A percentile compares a stretch with the other conserved stretches of the same genome.
phyloP scores from a whole-genome alignment of 2,797 vertebrate species.

The Thalassophryne amazonica region DNA sequence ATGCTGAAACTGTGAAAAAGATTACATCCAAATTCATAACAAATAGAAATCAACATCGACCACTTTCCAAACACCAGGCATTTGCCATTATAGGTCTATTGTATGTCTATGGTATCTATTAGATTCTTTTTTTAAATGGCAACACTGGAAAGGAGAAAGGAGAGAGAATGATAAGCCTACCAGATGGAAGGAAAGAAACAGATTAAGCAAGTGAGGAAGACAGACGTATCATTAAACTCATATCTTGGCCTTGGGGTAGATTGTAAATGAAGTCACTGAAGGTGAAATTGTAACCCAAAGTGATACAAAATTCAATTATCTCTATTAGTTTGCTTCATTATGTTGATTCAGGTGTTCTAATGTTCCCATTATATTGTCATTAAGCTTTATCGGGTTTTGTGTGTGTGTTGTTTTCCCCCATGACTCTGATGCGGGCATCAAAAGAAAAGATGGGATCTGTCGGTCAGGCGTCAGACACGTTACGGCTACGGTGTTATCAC shows the following conservation, averaged over 20 bases:
- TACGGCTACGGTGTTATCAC: not conserved
- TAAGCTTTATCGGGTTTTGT: not conserved
- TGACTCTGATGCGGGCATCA: not conserved
- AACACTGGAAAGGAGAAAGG: not conserved
- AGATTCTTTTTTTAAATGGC: no score
- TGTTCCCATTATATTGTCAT: slow-evolving; percentile 17
- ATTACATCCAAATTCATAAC: not conserved
- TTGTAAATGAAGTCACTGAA: slow-evolving; percentile 36
- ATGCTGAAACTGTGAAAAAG: not conserved
- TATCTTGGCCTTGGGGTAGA: slow-evolving; percentile 20
- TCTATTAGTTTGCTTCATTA: slow-evolving; percentile 54
- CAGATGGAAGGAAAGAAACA: slow-evolving; percentile 4
- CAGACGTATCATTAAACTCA: slow-evolving; percentile 43
- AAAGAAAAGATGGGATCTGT: not conserved
- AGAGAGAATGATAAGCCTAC: not conserved
- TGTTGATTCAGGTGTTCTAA: slow-evolving; percentile 33
- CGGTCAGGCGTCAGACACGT: not conserved
- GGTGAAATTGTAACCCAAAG: slow-evolving; percentile 45
- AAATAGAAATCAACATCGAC: slow-evolving; percentile 9
- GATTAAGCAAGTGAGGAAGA: slow-evolving; percentile 35
- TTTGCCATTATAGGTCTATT: not conserved
- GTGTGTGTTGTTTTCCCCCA: not conserved
- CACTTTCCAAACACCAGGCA: slow-evolving; percentile 1
- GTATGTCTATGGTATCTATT: not conserved
- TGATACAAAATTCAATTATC: slow-evolving; percentile 53